Evolutionary conservation across 1,140 invertebrate genomes (phyloP).

Genomic region (Papilio aristodemus): DNA sequence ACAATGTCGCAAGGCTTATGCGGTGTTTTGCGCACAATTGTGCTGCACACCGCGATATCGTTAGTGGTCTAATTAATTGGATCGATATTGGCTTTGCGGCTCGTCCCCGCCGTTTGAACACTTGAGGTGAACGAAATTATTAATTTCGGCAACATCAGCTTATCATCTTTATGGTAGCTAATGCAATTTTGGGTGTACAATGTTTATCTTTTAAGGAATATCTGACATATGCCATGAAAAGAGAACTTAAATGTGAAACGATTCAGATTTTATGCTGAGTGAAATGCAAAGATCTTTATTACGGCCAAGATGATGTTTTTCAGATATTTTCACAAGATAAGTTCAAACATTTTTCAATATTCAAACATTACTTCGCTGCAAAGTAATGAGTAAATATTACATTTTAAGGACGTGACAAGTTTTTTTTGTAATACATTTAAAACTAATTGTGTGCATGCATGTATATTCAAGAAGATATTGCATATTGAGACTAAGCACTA

Average conservation of each 20-base stretch:
- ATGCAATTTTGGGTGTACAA: background rate
- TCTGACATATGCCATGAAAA: too few relatives aligned
- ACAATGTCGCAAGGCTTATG: constrained; percentile 9
- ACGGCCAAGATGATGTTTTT: too few relatives aligned
- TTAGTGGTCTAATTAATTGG: constrained; percentile 33
- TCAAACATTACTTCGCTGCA: too few relatives aligned
- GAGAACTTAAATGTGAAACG: too few relatives aligned
- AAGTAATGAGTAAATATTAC: too few relatives aligned
- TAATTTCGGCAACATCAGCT: constrained; percentile 24
- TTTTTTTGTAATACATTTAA: too few relatives aligned
- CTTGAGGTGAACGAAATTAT: constrained; percentile 28
- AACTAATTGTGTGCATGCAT: too few relatives aligned
- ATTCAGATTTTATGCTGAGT: too few relatives aligned
- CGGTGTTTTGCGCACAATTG: constrained; percentile 23
- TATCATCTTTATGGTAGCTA: constrained; percentile 22
- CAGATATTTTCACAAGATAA: too few relatives aligned
- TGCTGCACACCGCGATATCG: constrained; percentile 26
- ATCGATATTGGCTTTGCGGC: constrained; percentile 24
- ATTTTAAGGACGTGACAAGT: too few relatives aligned
- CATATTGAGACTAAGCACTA: background rate
- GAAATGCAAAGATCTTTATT: too few relatives aligned
- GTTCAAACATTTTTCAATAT: too few relatives aligned
- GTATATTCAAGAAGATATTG: background rate
- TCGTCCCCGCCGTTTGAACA: background rate
- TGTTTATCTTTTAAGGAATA: background rate